Percentiles rank a stretch among this genome's conserved stretches.
Evolutionary conservation across 2,888 invertebrate species (phyloP).

Genomic region (Podotricha telesiphe): DNA sequence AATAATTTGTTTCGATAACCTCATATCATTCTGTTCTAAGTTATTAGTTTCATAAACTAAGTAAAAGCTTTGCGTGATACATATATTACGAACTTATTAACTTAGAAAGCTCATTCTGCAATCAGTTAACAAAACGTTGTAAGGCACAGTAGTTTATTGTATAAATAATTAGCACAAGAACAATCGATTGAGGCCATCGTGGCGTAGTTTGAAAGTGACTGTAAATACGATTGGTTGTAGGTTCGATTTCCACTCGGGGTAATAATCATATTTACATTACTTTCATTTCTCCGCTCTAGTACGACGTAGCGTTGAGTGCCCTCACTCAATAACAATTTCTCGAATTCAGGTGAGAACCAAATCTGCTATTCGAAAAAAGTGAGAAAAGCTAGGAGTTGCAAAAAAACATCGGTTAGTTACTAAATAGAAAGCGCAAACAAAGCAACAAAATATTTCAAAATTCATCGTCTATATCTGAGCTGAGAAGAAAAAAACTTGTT

Average conservation of each 20-base stretch:
- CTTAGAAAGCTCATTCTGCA: neutral
- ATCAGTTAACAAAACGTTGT: neutral
- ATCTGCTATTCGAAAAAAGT: too few relatives aligned
- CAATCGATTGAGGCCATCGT: neutral
- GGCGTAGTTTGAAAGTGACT: too few relatives aligned
- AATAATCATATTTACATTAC: too few relatives aligned
- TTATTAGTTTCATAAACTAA: slow-evolving; percentile 4
- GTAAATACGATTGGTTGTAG: neutral
- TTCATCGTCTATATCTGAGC: neutral
- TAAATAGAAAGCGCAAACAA: neutral
- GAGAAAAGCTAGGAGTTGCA: too few relatives aligned
- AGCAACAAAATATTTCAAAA: neutral
- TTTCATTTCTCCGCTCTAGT: too few relatives aligned
- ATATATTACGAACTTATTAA: neutral
- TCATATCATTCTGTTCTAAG: neutral
- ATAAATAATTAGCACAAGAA: neutral
- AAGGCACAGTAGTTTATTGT: neutral
- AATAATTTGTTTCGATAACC: too few relatives aligned
- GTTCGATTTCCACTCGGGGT: too few relatives aligned
- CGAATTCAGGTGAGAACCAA: too few relatives aligned
- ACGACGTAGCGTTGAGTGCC: too few relatives aligned
- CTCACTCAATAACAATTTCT: too few relatives aligned
- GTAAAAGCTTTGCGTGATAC: slow-evolving; percentile 12
- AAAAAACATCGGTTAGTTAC: neutral
- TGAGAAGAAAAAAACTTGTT: slow-evolving; percentile 5